Evolutionary conservation across 2,888 invertebrate species (phyloP).

Genomic region (Lamellibrachia columna): DNA sequence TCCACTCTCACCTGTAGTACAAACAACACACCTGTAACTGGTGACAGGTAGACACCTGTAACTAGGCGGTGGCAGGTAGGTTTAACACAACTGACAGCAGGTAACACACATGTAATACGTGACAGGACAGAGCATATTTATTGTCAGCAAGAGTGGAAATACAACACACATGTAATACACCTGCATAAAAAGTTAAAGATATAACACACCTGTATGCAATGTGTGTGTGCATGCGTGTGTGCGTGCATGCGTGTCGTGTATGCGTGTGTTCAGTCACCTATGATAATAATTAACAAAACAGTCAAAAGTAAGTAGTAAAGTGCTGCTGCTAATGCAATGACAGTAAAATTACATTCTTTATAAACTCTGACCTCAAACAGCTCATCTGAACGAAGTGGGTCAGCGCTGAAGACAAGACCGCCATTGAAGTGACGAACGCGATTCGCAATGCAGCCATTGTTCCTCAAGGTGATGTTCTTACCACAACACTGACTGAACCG

Average conservation of each 20-base stretch:
- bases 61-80: not conserved
- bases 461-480: conserved; percentile 76
- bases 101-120: not conserved
- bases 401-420: conserved; percentile 78
- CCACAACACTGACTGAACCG: conserved; percentile 70
- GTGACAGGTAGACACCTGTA: not conserved
- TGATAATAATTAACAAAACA: not conserved
- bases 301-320: not conserved
- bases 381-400: conserved; percentile 78
- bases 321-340: not conserved
- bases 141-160: not conserved
- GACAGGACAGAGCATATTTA: not conserved
- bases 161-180: not conserved
- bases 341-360: not conserved
- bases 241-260: not conserved
- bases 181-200: not conserved
- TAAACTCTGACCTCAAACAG: conserved; percentile 76
- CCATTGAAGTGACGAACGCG: conserved; percentile 72
- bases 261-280: not conserved
- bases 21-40: conserved; percentile 25
- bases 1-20: conserved; percentile 74
- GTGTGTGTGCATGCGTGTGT: not conserved
- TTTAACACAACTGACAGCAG: not conserved
- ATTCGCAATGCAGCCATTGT: conserved; percentile 75
- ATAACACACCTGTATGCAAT: not conserved